Percentiles rank a stretch among this genome's conserved stretches.
phyloP scores from a whole-genome alignment of 2,888 invertebrate species.

The Watsonalla binaria region DNA sequence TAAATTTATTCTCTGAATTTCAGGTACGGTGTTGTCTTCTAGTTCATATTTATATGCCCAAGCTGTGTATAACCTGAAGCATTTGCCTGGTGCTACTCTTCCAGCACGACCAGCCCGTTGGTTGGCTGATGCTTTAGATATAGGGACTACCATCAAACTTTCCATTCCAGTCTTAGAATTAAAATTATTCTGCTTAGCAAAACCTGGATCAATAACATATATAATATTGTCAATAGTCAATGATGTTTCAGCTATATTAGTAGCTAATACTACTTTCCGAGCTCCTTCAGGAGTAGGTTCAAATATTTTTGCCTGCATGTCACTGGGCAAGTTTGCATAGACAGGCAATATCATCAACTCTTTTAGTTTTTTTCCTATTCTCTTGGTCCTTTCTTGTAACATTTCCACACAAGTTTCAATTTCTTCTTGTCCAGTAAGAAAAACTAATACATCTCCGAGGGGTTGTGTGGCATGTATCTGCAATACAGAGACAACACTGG shows the following conservation, averaged over 20 bases:
- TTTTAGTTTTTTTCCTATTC: conserved; percentile 94
- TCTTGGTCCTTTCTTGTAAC: conserved; percentile 92
- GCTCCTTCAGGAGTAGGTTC: conserved; percentile 98
- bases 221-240: conserved; percentile 99
- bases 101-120: conserved; percentile 98
- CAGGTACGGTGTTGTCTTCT: conserved; percentile 98
- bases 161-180: conserved; percentile 99
- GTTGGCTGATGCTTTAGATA: conserved; percentile 98
- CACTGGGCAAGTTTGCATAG: conserved; percentile 98
- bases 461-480: conserved; percentile 99
- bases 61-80: conserved; percentile 97
- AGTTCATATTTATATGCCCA: conserved; percentile 99
- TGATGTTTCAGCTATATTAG: conserved; percentile 99
- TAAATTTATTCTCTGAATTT: conserved; percentile 98
- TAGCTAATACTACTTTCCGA: conserved; percentile 97
- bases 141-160: conserved; percentile 98
- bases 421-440: conserved; percentile 96
- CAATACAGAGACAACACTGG: conserved; percentile 96
- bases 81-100: conserved; percentile 97
- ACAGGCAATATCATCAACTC: conserved; percentile 97
- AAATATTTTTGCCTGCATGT: conserved; percentile 99
- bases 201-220: conserved; percentile 99
- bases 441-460: conserved; percentile 96
- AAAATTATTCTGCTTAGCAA: conserved; percentile 99
- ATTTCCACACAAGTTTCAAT: conserved; percentile 94